Evolutionary conservation across 2,113 vertebrate genomes (phyloP).

Genomic region (Melanocharis versteri): DNA sequence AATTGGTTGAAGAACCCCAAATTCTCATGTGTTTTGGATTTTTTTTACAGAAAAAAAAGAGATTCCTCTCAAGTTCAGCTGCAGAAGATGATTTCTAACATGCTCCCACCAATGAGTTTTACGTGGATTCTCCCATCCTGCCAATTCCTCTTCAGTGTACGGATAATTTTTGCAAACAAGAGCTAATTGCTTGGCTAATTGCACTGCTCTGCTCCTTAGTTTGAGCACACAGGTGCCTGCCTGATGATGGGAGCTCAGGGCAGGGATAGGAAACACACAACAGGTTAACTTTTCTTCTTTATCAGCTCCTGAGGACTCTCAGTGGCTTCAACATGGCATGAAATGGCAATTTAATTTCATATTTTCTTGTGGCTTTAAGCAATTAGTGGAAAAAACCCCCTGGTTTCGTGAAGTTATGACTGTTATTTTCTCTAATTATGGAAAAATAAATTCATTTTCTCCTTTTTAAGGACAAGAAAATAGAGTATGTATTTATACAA

Average conservation of each 20-base stretch:
- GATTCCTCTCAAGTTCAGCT: background rate
- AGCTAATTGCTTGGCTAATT: background rate
- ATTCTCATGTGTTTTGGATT: background rate
- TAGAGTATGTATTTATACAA: background rate
- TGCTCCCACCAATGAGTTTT: rapidly evolving
- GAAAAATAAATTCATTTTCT: background rate
- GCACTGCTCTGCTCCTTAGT: background rate
- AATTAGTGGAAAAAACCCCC: rapidly evolving
- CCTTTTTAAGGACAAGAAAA: background rate
- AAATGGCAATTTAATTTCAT: background rate
- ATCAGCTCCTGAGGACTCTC: background rate
- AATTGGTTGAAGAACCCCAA: background rate
- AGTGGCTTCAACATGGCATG: background rate
- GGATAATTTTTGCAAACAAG: background rate
- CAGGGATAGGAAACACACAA: background rate
- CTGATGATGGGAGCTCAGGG: background rate
- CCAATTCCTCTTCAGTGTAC: rapidly evolving
- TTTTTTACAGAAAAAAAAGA: background rate
- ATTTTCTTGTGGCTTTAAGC: background rate
- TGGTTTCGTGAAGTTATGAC: background rate
- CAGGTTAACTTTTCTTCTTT: background rate
- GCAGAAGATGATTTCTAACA: background rate
- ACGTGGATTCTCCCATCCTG: background rate
- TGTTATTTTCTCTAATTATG: background rate
- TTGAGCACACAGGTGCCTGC: background rate